Base-by-base conservation (phyloP, 2,888 invertebrate species). In the Netelia inedita region DNA sequence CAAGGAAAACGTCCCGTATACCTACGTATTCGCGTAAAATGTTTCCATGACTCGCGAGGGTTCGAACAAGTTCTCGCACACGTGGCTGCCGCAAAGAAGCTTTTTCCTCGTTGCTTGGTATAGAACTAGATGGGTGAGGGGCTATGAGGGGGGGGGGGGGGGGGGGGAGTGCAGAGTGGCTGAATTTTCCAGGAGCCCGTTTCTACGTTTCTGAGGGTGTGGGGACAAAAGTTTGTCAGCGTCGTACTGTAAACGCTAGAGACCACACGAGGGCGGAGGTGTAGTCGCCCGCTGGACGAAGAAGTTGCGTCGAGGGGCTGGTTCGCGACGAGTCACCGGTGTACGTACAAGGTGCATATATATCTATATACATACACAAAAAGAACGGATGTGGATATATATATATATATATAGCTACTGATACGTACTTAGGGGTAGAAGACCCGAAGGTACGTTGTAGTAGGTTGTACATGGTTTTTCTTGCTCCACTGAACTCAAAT, bases 1-100 rank as follows among this genome's bases (percentile, higher is more conserved):
- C 5, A 28, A 5, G 28, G 28, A 28, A 28, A 28, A 28, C 28
- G 28, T 28, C 28, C 28, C 28, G 28, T 5, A 6, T 28, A 28
- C 28, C 5, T 5, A 28, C 28, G 28, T 5, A 23, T 23, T 23
- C 23, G 23, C 23, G 46, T 19, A 66, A 46, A 19, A 66, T 46
- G 83, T 85, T 88, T 75, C 85, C 59, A 69, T 57, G 61, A 43
- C 72, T 87, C 55, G 76, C 61, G 61, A 43, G 53, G 10, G 59
- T 73, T 71, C 68, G 72, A 79, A 73, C 68, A 73, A 68, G 73
- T 73, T 82, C 61, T 19, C n/a, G 68, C 79, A 76, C 65, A 55
- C 50, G 46, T 63, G 72, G 59, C 53, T 0, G 16, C 66, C 19
- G 65, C 66, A 68, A 75, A 72, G 74, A 63, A 75, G 65, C 55